A percentile compares a stretch with the other conserved stretches of the same genome.
phyloP scores from a whole-genome alignment of 2,113 vertebrate species.

The Chaetodon trifascialis region DNA sequence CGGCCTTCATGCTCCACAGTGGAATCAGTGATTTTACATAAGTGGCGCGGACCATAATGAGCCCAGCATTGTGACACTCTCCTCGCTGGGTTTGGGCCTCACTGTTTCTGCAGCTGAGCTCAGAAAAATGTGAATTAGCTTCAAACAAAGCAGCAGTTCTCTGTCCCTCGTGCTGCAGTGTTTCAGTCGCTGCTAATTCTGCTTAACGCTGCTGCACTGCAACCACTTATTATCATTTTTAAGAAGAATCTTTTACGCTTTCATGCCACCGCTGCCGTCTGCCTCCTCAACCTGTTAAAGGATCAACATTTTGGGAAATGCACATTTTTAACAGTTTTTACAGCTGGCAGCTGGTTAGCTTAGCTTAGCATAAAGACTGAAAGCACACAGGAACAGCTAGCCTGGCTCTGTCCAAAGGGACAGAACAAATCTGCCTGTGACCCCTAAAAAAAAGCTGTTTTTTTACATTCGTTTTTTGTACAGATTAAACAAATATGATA shows the following conservation, averaged over 20 bases:
- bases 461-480: neutral
- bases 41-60: neutral
- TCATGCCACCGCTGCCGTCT: neutral
- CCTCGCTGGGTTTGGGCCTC: neutral
- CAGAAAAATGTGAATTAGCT: constrained; percentile 29
- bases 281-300: no score
- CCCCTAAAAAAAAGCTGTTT: no score
- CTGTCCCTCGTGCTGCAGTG: neutral
- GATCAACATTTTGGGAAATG: neutral
- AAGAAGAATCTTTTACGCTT: neutral
- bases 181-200: neutral
- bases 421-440: no score
- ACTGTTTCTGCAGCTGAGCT: neutral
- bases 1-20: neutral
- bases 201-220: neutral
- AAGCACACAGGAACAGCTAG: no score
- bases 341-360: no score
- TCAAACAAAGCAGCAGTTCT: constrained; percentile 17
- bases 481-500: neutral
- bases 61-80: neutral
- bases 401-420: no score
- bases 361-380: no score
- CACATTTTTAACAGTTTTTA: no score
- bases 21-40: neutral
- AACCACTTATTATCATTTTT: neutral